phyloP scores from a whole-genome alignment of 2,888 invertebrate genomes.

The Zygogramma bicolorata region DNA sequence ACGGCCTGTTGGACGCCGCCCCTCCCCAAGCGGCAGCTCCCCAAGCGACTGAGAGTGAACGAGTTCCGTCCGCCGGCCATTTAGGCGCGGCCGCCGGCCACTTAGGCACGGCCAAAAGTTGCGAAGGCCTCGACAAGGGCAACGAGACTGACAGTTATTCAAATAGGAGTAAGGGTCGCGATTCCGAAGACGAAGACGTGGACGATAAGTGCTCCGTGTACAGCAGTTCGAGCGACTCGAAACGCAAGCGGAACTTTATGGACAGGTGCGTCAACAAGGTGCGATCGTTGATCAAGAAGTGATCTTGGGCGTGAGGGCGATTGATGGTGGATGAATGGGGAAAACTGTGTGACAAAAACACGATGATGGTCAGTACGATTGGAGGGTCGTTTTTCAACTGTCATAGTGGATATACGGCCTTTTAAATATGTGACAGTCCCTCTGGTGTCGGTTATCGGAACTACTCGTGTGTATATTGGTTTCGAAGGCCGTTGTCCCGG shows the following conservation, averaged over 20 bases:
- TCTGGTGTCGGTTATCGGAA: too few species aligned
- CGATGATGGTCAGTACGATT: not conserved
- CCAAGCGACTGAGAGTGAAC: slow-evolving; percentile 49
- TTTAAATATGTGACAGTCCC: too few species aligned
- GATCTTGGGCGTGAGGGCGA: slow-evolving; percentile 12
- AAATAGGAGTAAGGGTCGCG: slow-evolving; percentile 48
- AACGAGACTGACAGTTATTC: slow-evolving; percentile 59
- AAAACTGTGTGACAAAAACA: not conserved
- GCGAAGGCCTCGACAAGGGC: slow-evolving; percentile 59
- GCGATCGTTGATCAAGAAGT: slow-evolving; percentile 75
- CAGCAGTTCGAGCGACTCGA: slow-evolving; percentile 71
- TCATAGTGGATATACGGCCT: too few species aligned
- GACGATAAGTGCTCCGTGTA: slow-evolving; percentile 70
- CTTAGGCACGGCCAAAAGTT: slow-evolving; percentile 60
- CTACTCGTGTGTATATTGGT: too few species aligned
- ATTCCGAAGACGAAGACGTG: slow-evolving; percentile 52
- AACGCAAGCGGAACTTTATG: slow-evolving; percentile 85
- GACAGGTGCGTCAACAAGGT: slow-evolving; percentile 88
- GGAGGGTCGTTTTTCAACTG: too few species aligned
- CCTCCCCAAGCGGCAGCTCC: slow-evolving; percentile 51
- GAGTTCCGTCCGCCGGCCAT: slow-evolving; percentile 62
- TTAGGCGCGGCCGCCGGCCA: slow-evolving; percentile 57
- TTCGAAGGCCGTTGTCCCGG: too few species aligned
- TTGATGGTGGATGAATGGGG: not conserved
- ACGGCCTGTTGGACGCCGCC: slow-evolving; percentile 70